phyloP scores from a whole-genome alignment of 2,888 invertebrate genomes.

The Pollenia labialis region DNA sequence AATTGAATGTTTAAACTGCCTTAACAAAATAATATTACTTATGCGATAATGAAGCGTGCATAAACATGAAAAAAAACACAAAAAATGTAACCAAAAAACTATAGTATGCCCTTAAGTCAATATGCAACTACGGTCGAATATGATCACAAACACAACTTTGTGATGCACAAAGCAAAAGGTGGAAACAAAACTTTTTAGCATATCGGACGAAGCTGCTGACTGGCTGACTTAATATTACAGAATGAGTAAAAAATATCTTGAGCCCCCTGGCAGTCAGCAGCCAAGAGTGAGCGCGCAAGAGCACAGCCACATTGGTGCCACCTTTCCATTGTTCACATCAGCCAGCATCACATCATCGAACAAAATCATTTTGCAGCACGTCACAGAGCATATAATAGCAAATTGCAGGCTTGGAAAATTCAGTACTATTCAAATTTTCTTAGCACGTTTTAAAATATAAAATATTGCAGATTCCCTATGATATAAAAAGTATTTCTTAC shows the following conservation, averaged over 20 bases:
- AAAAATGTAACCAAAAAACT: constrained; percentile 45
- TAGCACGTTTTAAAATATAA: too few relatives aligned
- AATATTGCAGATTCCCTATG: too few relatives aligned
- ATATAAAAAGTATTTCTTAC: too few relatives aligned
- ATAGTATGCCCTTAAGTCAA: constrained; percentile 41
- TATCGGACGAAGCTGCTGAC: constrained; percentile 72
- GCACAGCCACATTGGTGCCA: constrained; percentile 73
- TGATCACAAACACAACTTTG: constrained; percentile 61
- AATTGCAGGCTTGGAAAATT: not conserved
- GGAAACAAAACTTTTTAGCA: constrained; percentile 71
- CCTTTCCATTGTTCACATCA: constrained; percentile 72
- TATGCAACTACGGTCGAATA: constrained; percentile 51
- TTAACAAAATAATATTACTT: too few relatives aligned
- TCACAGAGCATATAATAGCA: constrained; percentile 39
- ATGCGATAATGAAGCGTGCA: too few relatives aligned
- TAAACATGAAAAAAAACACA: not conserved
- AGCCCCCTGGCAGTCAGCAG: constrained; percentile 68
- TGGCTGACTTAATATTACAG: constrained; percentile 66
- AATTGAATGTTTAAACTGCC: too few relatives aligned
- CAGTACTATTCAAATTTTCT: too few relatives aligned
- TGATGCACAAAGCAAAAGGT: constrained; percentile 59
- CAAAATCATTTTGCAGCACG: constrained; percentile 56
- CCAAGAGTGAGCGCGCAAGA: constrained; percentile 71
- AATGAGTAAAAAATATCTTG: constrained; percentile 49
- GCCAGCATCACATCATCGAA: constrained; percentile 60